A percentile compares a stretch with the other conserved stretches of the same genome.
These are phyloP conservation scores for Alligator sinensis DNA, from an alignment of 2,113 vertebrate species.

Conservation along the genomic window DNA sequence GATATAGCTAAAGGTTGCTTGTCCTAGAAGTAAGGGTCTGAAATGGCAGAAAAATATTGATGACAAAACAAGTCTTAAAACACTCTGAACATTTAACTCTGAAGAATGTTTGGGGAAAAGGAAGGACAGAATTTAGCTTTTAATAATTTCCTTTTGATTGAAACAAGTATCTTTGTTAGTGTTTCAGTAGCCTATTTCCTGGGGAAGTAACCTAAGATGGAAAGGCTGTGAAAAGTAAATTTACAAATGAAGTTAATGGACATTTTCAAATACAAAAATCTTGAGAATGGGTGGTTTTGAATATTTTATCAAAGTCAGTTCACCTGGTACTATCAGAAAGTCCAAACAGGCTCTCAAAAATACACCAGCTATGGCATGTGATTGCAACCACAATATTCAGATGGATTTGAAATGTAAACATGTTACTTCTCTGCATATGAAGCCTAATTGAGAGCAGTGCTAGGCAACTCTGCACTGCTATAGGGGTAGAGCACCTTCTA, in stretches of 20 bases:
- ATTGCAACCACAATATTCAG: neutral
- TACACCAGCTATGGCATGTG: neutral
- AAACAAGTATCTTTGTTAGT: too few species aligned
- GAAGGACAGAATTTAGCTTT: too few species aligned
- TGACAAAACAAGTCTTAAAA: too few species aligned
- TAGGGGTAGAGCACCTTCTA: neutral
- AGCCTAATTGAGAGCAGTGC: neutral
- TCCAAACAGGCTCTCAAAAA: slow-evolving; percentile 35
- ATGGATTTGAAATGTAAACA: neutral
- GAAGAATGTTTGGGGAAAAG: too few species aligned
- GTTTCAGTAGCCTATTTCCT: too few species aligned
- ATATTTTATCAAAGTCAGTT: slow-evolving; percentile 33
- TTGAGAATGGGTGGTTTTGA: neutral
- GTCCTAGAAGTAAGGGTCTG: too few species aligned
- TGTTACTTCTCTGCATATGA: neutral
- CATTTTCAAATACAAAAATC: neutral
- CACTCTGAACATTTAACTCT: too few species aligned
- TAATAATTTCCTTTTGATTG: too few species aligned
- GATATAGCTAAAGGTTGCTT: too few species aligned
- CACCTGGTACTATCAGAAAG: neutral
- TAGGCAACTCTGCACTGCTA: neutral
- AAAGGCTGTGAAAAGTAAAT: neutral
- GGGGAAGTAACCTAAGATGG: neutral
- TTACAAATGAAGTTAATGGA: neutral
- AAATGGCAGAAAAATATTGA: too few species aligned